phyloP scores from a whole-genome alignment of 2,888 invertebrate genomes.

The Hirtodrosophila confusa region DNA sequence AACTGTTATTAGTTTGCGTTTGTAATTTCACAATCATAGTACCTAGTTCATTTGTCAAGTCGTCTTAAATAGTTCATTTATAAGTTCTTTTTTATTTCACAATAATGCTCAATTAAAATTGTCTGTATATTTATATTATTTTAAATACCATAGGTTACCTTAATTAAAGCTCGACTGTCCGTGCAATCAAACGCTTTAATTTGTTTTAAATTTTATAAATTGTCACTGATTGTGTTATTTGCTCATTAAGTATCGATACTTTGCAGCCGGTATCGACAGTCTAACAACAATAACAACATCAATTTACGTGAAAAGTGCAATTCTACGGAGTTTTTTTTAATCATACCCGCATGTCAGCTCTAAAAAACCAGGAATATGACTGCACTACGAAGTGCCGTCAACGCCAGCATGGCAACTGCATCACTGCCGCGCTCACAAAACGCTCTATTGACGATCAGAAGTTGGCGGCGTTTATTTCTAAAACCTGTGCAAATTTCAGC shows the following conservation, averaged over 20 bases:
- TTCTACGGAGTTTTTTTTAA: slow-evolving; percentile 26
- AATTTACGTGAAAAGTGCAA: slow-evolving; percentile 39
- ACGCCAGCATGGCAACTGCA: slow-evolving; percentile 84
- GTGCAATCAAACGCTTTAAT: background rate
- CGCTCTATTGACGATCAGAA: slow-evolving; percentile 86
- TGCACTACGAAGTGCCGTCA: slow-evolving; percentile 87
- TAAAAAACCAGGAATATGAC: slow-evolving; percentile 81
- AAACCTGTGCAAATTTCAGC: slow-evolving; percentile 87
- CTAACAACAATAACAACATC: slow-evolving; percentile 9
- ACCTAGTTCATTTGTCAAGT: no score
- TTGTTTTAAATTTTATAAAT: background rate
- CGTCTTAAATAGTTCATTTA: no score
- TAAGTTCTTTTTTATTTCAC: slow-evolving; percentile 8
- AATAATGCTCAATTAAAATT: slow-evolving; percentile 6
- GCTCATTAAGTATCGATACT: slow-evolving; percentile 19
- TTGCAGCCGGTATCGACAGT: background rate
- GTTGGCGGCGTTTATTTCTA: slow-evolving; percentile 86
- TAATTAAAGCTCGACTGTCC: background rate
- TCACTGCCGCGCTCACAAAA: slow-evolving; percentile 88
- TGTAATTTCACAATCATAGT: no score
- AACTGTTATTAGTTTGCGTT: no score
- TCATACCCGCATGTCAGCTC: slow-evolving; percentile 55
- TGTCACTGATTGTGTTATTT: background rate
- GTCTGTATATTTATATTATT: background rate
- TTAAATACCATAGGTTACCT: background rate